Percentiles rank a stretch among this genome's conserved stretches.
phyloP scores from a whole-genome alignment of 2,113 vertebrate genomes.

The Machaerirhynchus nigripectus region DNA sequence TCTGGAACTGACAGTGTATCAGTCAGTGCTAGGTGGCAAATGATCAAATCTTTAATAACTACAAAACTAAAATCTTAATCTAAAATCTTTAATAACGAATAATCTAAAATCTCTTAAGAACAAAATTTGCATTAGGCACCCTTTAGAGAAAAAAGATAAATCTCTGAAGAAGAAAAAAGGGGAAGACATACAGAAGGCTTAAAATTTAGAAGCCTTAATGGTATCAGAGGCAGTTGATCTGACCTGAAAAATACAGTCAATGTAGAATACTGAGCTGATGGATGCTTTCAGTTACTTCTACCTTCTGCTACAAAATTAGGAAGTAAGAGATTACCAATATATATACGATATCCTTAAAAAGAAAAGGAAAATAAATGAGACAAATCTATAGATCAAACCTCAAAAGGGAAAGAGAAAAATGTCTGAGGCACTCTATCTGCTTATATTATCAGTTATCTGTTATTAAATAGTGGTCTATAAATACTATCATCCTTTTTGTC shows the following conservation, averaged over 20 bases:
- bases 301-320: neutral
- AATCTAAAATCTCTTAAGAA: slow-evolving; percentile 28
- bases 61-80: slow-evolving; percentile 35
- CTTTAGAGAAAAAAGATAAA: neutral
- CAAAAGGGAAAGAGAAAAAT: neutral
- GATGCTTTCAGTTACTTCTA: neutral
- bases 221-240: neutral
- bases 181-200: neutral
- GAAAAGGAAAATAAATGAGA: neutral
- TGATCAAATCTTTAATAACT: slow-evolving; percentile 57
- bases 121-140: neutral
- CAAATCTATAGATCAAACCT: neutral
- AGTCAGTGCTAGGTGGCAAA: neutral
- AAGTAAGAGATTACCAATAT: neutral
- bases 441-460: neutral
- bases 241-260: neutral
- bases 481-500: neutral
- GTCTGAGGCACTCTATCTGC: neutral
- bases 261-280: neutral
- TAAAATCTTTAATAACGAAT: slow-evolving; percentile 61
- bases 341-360: neutral
- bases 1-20: neutral
- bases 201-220: neutral
- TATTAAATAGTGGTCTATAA: neutral
- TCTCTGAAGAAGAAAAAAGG: neutral